Percentiles rank a stretch among this genome's conserved stretches.
These are phyloP conservation scores for Zaprionus nigranus DNA, from an alignment of 1,140 invertebrate species.

Conservation along the genomic window DNA sequence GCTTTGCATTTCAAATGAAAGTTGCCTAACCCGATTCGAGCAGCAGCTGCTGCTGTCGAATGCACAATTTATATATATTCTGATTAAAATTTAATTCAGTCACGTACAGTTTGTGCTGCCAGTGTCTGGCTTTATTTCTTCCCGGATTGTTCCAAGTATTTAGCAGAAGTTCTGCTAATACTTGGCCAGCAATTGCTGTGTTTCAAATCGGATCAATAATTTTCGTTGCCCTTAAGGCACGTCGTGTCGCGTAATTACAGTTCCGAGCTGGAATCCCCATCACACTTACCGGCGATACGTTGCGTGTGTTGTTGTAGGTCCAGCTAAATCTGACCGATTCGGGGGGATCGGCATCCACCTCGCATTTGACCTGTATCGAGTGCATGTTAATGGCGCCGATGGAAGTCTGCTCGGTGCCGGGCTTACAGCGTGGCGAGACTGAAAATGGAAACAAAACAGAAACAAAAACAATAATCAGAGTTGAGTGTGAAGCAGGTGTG, in stretches of 20 bases:
- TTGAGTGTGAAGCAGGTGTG: neutral
- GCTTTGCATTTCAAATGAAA: slow-evolving; percentile 66
- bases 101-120: slow-evolving; percentile 64
- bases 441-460: slow-evolving; percentile 54
- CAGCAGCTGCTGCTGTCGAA: slow-evolving; percentile 14
- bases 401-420: slow-evolving; percentile 86
- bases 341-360: slow-evolving; percentile 92
- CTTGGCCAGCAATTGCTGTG: slow-evolving; percentile 1
- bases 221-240: slow-evolving; percentile 11
- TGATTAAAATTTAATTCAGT: slow-evolving; percentile 84
- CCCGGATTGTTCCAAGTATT: slow-evolving; percentile 49
- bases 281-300: slow-evolving; percentile 87
- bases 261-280: neutral
- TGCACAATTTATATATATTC: slow-evolving; percentile 73
- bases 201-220: slow-evolving; percentile 30
- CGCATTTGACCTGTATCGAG: slow-evolving; percentile 88
- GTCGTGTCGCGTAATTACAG: slow-evolving; percentile 34
- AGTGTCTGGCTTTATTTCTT: slow-evolving; percentile 31
- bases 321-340: slow-evolving; percentile 91
- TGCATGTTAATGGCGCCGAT: slow-evolving; percentile 87
- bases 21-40: neutral
- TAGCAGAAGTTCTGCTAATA: slow-evolving; percentile 75
- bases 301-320: slow-evolving; percentile 91
- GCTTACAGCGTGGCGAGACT: slow-evolving; percentile 88
- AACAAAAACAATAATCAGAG: slow-evolving; percentile 16